Evolutionary conservation across 2,888 invertebrate genomes (phyloP).

Genomic region (Drosophila pegasa): DNA sequence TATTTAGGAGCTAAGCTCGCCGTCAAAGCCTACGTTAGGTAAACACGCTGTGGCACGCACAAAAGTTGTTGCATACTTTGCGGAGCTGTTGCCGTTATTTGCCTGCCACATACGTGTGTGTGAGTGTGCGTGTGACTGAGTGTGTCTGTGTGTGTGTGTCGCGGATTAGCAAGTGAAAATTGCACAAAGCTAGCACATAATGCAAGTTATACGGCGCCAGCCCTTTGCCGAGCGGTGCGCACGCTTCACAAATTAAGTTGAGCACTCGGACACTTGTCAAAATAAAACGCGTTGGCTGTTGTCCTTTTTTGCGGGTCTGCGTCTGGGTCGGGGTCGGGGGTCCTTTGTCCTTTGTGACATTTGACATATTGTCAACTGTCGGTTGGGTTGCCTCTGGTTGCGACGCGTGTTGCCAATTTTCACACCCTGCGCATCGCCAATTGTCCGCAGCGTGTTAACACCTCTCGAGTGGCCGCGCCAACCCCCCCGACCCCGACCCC

Average conservation of each 20-base stretch:
- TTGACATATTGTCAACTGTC: constrained; percentile 82
- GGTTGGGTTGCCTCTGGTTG: constrained; percentile 39
- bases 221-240: constrained; percentile 63
- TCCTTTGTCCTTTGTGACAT: constrained; percentile 72
- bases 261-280: constrained; percentile 84
- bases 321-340: too few species aligned
- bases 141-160: constrained; percentile 44
- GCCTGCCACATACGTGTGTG: constrained; percentile 15
- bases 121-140: constrained; percentile 3
- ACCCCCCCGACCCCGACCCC: constrained; percentile 6
- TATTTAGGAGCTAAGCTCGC: constrained; percentile 49
- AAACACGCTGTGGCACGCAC: constrained; percentile 57
- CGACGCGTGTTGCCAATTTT: constrained; percentile 82
- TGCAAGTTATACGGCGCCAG: constrained; percentile 30
- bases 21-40: constrained; percentile 46
- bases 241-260: constrained; percentile 76
- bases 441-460: constrained; percentile 79
- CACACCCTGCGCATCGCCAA: constrained; percentile 76
- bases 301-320: constrained; percentile 22
- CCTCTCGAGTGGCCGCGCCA: constrained; percentile 61
- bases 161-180: constrained; percentile 68
- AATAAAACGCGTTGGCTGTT: constrained; percentile 71
- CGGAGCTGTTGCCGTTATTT: constrained; percentile 35
- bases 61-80: constrained; percentile 58
- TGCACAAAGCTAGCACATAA: constrained; percentile 56